Evolutionary conservation across 1,140 invertebrate species (phyloP), one percentile per base, ranked within the genome.

Genomic region (Laupala kohalensis): DNA sequence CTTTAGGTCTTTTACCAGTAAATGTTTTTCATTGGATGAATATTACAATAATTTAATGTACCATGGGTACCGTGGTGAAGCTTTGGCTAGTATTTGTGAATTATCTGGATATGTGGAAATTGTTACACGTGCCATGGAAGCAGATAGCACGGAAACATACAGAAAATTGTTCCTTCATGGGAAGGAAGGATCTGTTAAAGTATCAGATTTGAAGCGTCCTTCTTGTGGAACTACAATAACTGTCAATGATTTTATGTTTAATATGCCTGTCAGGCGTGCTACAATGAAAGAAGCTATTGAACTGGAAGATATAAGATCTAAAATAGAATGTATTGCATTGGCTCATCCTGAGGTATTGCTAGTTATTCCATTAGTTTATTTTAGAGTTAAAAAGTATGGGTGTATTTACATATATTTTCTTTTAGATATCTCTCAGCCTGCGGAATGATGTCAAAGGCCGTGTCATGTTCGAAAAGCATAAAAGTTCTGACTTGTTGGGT

Each of bases 41-140:
- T 77, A 87, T 6, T 78, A 83, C 75, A 79, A 81, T 68, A 81
- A 81, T 72, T 76, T 84, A 3, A 80, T 80, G 74, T 81, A 81
- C 71, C 88, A 84, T 82, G 88, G 88, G 13, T 89, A 80, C 76
- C 78, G 84, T 72, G 88, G 88, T n/a, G 85, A 89, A 79, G 83
- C 86, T 67, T 77, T 90, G 62, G 83, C 88, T 12, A 89, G 83
- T 76, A 82, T 90, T 24, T 78, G 83, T 62, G 80, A 84, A 71
- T 75, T 86, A n/a, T 83, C 85, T 15, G 77, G 81, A 72, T 77
- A 79, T 67, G 76, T 89, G 26, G 84, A 83, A 75, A 84, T 90
- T 72, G 82, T 78, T n/a, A 84, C 87, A 19, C 81, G 83, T 70
- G 72, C 78, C 69, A n/a, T n/a, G n/a, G n/a, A n/a, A n/a, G 73